Conservation (phyloP, 1,140 invertebrate species). For the Drosophila pruinosa region DNA sequence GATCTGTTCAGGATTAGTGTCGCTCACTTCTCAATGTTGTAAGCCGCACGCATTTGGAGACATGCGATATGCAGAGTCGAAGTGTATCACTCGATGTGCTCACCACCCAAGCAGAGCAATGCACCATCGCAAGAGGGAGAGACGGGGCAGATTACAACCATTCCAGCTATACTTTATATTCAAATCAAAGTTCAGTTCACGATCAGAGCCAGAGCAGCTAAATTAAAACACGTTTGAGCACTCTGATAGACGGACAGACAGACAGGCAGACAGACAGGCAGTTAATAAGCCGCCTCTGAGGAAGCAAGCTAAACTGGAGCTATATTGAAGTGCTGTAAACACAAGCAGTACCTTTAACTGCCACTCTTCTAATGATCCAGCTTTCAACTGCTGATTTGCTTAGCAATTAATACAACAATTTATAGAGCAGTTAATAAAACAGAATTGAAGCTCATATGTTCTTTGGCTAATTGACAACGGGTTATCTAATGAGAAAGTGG, state of each 20-base stretch:
- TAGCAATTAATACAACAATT: background rate
- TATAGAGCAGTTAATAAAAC: background rate
- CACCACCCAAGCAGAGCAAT: conserved; percentile 38
- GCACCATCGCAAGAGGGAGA: background rate
- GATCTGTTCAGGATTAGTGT: conserved; percentile 68
- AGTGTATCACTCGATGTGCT: background rate
- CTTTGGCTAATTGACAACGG: background rate
- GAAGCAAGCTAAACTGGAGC: background rate
- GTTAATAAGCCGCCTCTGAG: background rate
- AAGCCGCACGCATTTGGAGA: conserved; percentile 56
- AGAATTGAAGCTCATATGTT: background rate
- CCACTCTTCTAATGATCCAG: background rate
- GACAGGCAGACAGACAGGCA: background rate
- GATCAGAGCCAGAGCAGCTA: background rate
- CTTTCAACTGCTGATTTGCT: background rate
- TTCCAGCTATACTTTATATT: background rate
- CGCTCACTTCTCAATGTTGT: conserved; percentile 63
- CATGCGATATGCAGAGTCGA: conserved; percentile 19
- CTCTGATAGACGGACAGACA: background rate
- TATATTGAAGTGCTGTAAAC: no score
- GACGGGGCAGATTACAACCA: background rate
- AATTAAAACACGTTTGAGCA: background rate
- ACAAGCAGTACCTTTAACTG: background rate
- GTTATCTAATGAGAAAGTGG: background rate
- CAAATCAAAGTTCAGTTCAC: background rate